These are phyloP conservation scores for Mellilla xanthometata DNA, from an alignment of 2,888 invertebrate genomes.

Conservation along the genomic window DNA sequence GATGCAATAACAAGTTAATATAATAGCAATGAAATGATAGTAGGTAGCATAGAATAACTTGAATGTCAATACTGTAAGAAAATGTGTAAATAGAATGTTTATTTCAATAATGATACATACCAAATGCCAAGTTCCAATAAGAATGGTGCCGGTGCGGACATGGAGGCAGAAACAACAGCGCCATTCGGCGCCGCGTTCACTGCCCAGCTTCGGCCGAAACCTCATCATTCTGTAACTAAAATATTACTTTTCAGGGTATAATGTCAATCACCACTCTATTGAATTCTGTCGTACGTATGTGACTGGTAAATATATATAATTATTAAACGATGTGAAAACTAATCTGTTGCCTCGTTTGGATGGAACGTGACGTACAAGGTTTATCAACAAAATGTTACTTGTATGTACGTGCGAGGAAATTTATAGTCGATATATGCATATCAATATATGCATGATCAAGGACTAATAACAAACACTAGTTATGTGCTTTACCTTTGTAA, in stretches of 20 bases:
- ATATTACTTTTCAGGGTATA: too few species aligned
- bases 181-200: slow-evolving; percentile 88
- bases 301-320: too few species aligned
- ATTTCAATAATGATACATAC: slow-evolving; percentile 72
- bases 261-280: too few species aligned
- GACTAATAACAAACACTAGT: slow-evolving; percentile 4
- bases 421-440: slow-evolving; percentile 3
- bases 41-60: too few species aligned
- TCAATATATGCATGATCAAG: slow-evolving; percentile 11
- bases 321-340: too few species aligned
- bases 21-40: too few species aligned
- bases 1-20: too few species aligned
- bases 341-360: too few species aligned
- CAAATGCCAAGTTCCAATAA: slow-evolving; percentile 93
- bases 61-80: too few species aligned
- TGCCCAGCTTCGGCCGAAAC: slow-evolving; percentile 85
- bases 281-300: too few species aligned
- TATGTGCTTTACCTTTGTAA: not conserved
- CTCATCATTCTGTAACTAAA: slow-evolving; percentile 72
- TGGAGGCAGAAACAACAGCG: slow-evolving; percentile 91
- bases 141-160: slow-evolving; percentile 91
- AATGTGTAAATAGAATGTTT: too few species aligned
- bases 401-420: not conserved
- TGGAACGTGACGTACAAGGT: not conserved
- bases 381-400: not conserved